Evolutionary conservation across 2,888 invertebrate genomes (phyloP).

Genomic region (Acronicta aceris): DNA sequence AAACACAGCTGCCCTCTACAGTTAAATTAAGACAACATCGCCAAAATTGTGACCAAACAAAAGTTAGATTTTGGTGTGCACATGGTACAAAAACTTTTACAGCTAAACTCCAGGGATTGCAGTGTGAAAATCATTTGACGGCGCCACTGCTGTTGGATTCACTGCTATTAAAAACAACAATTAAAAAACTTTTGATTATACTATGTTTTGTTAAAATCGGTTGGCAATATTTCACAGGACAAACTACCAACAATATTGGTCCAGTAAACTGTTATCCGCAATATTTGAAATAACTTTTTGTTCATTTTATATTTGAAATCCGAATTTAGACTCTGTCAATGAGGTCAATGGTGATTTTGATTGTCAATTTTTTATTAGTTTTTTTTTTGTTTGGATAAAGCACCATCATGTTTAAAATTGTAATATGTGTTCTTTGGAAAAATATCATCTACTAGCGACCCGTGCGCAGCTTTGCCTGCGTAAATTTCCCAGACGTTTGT

Average conservation of each 20-base stretch:
- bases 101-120: constrained; percentile 36
- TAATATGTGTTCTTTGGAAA: too few species aligned
- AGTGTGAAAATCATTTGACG: constrained; percentile 45
- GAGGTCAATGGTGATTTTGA: too few species aligned
- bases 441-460: too few species aligned
- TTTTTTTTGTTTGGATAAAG: too few species aligned
- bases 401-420: too few species aligned
- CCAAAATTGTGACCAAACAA: constrained; percentile 41
- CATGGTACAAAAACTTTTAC: constrained; percentile 40
- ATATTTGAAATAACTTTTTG: constrained; percentile 5
- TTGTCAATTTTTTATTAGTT: too few species aligned
- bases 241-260: background rate
- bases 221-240: constrained; percentile 7
- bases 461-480: too few species aligned
- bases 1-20: constrained; percentile 29
- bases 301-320: background rate
- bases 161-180: constrained; percentile 47
- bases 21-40: constrained; percentile 33
- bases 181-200: constrained; percentile 47
- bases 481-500: too few species aligned
- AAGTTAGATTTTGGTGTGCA: constrained; percentile 36
- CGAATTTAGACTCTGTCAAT: background rate
- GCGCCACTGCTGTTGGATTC: constrained; percentile 28
- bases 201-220: constrained; percentile 23
- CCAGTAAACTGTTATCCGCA: background rate